These are phyloP conservation scores for Pipistrellus kuhlii DNA, from an alignment of 2,797 vertebrate species.

Conservation along the genomic window DNA sequence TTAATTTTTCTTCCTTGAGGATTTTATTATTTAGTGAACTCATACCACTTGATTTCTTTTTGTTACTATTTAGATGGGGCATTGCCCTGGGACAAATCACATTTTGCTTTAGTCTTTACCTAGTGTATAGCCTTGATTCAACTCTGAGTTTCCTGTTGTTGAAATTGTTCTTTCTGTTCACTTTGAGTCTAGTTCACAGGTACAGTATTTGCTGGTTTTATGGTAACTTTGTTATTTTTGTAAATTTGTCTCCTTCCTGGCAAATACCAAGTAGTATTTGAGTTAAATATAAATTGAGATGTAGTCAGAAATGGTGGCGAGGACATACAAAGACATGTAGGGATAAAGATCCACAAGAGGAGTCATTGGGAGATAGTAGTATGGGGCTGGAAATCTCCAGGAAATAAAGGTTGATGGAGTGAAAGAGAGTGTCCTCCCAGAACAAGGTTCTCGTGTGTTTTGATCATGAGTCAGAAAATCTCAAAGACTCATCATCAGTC, in stretches of 20 bases:
- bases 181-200: background rate
- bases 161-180: background rate
- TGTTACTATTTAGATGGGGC: background rate
- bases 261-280: conserved; percentile 41
- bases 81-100: background rate
- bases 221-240: conserved; percentile 13
- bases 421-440: background rate
- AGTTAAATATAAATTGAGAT: conserved; percentile 7
- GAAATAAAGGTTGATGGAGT: background rate
- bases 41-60: background rate
- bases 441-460: background rate
- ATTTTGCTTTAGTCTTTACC: background rate
- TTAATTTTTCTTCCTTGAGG: conserved; percentile 18
- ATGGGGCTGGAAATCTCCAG: background rate
- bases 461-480: background rate
- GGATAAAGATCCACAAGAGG: background rate
- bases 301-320: background rate
- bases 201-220: conserved; percentile 30
- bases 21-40: conserved; percentile 11
- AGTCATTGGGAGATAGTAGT: background rate
- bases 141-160: background rate
- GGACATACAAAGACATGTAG: background rate
- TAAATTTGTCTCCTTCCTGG: background rate
- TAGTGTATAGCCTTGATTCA: background rate
- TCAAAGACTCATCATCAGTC: background rate